A percentile compares a stretch with the other conserved stretches of the same genome.
Evolutionary conservation across 2,113 vertebrate genomes (phyloP).

Genomic region (Willisornis vidua): DNA sequence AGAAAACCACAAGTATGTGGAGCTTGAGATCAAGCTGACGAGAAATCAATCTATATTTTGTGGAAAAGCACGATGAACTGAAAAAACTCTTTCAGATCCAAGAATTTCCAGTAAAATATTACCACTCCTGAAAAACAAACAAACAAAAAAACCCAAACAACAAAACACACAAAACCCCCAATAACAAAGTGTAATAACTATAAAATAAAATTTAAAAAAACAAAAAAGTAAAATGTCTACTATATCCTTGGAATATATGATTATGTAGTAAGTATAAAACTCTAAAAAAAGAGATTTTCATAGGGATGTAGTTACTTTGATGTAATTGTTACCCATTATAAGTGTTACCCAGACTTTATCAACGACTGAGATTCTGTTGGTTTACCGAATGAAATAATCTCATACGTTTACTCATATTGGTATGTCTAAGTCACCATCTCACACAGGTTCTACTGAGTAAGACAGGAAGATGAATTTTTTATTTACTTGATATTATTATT

Average conservation of each 20-base stretch:
- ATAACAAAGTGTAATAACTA: not conserved
- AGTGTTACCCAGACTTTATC: not conserved
- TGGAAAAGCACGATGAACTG: not conserved
- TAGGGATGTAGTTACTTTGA: not conserved
- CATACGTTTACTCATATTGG: not conserved
- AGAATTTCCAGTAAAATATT: not conserved
- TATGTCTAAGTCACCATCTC: not conserved
- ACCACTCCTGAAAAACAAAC: not conserved
- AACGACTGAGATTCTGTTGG: not conserved
- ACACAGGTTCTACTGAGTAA: not conserved
- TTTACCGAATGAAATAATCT: not conserved
- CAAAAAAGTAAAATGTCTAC: not conserved
- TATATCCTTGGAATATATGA: not conserved
- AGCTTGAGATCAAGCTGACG: not conserved
- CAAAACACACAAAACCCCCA: too few species aligned
- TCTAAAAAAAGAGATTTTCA: not conserved
- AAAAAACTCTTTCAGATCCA: not conserved
- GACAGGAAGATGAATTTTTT: not conserved
- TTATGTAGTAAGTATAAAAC: not conserved
- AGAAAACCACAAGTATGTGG: not conserved
- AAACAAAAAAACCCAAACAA: too few species aligned
- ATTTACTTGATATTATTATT: not conserved
- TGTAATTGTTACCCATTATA: not conserved
- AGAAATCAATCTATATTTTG: not conserved
- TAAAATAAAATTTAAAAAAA: not conserved